A percentile compares a stretch with the other conserved stretches of the same genome.
Conservation (phyloP, 2,797 vertebrate species). For the Meriones psammophilus region DNA sequence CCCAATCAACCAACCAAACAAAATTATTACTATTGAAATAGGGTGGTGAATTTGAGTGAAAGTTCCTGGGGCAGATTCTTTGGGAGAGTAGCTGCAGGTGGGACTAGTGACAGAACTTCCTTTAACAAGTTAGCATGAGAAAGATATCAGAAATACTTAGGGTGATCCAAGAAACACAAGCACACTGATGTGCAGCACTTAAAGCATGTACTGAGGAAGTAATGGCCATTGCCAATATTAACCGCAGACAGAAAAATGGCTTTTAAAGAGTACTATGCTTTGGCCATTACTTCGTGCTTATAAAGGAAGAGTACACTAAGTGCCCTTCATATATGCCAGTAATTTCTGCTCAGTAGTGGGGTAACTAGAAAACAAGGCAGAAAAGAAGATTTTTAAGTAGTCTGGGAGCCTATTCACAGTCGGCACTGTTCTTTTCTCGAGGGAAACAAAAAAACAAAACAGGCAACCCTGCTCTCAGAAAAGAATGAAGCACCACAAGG, state of each 20-base stretch:
- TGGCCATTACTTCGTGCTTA: not conserved
- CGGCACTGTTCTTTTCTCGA: not conserved
- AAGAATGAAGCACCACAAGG: not conserved
- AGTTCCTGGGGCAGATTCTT: not conserved
- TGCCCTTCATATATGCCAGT: not conserved
- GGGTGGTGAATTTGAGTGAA: too few relatives aligned
- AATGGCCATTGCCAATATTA: not conserved
- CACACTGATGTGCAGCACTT: not conserved
- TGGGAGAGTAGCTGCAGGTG: not conserved
- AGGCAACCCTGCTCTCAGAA: not conserved
- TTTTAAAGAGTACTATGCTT: constrained; percentile 10
- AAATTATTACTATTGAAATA: not conserved
- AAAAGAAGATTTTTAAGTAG: not conserved
- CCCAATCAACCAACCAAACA: too few relatives aligned
- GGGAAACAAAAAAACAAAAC: not conserved
- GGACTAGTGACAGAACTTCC: not conserved
- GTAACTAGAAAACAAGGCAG: not conserved
- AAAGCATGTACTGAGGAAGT: not conserved
- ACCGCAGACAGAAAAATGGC: not conserved
- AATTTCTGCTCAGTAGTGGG: not conserved
- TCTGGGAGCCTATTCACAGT: not conserved
- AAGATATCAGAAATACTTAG: not conserved
- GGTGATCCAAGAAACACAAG: not conserved
- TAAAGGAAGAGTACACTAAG: not conserved
- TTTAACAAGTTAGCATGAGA: not conserved